Evolutionary conservation across 2,797 vertebrate species (phyloP).

Genomic region (Gastrophryne carolinensis): DNA sequence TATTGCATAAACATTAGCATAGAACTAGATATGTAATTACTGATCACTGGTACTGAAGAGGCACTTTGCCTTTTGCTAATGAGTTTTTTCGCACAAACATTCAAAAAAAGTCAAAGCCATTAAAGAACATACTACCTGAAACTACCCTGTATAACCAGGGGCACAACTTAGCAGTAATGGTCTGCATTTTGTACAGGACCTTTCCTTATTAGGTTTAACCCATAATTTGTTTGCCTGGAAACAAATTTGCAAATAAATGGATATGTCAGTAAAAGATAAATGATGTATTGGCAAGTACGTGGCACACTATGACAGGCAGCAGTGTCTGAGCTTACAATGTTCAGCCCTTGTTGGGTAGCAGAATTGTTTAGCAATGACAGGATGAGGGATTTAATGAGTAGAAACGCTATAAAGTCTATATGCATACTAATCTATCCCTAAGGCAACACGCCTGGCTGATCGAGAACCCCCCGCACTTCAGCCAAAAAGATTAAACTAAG

Average conservation of each 20-base stretch:
- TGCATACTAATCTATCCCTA: conserved; percentile 38
- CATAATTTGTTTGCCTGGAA: conserved; percentile 22
- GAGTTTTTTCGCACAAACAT: background rate
- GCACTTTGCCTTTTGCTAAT: background rate
- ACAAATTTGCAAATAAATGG: conserved; percentile 46
- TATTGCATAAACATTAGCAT: too few species aligned
- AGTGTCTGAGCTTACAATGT: conserved; percentile 22
- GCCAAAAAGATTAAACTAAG: conserved; percentile 29
- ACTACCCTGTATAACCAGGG: background rate
- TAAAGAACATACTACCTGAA: background rate
- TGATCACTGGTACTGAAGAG: background rate
- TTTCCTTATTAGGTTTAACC: conserved; percentile 36
- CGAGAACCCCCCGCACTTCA: background rate
- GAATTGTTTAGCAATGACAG: conserved; percentile 7
- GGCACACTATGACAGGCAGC: conserved; percentile 19
- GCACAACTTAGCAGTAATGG: background rate
- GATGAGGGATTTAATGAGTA: conserved; percentile 32
- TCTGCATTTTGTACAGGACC: conserved; percentile 11
- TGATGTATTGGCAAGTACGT: conserved; percentile 24
- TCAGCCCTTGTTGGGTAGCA: conserved; percentile 13
- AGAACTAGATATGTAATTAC: too few species aligned
- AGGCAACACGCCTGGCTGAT: conserved; percentile 12
- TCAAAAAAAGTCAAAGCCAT: background rate
- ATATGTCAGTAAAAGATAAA: conserved; percentile 42
- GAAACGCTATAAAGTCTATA: conserved; percentile 5